Evolutionary conservation across 2,888 invertebrate species (phyloP).

Genomic region (Andrena praecox): DNA sequence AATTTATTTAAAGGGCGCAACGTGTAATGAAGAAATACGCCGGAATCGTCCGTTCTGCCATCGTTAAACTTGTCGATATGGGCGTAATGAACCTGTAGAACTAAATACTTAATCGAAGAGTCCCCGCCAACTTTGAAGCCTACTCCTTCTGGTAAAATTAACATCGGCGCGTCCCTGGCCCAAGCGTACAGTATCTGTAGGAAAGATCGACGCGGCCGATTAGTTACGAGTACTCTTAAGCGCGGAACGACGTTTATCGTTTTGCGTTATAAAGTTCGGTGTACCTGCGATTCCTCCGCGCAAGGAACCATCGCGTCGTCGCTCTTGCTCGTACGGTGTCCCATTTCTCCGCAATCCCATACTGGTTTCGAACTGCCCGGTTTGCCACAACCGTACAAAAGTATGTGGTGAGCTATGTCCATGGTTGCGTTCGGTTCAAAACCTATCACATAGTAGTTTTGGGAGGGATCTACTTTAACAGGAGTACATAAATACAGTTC

Average conservation of each 20-base stretch:
- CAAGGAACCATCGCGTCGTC: conserved; percentile 89
- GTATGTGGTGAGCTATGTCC: conserved; percentile 96
- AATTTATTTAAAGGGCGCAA: conserved; percentile 91
- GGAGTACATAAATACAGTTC: conserved; percentile 97
- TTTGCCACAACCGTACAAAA: conserved; percentile 94
- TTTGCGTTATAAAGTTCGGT: background rate
- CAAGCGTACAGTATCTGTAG: conserved; percentile 95
- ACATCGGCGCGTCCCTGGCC: conserved; percentile 95
- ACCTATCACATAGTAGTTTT: conserved; percentile 94
- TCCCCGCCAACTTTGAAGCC: conserved; percentile 96
- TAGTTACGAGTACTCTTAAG: background rate
- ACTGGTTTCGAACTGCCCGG: conserved; percentile 91
- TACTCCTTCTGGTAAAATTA: conserved; percentile 93
- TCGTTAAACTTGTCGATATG: conserved; percentile 88
- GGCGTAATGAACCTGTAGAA: conserved; percentile 97
- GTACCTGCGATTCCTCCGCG: conserved; percentile 89
- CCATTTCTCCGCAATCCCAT: conserved; percentile 98
- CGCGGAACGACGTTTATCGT: background rate
- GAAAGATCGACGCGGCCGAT: background rate
- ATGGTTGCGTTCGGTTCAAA: conserved; percentile 97
- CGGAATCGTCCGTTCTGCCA: conserved; percentile 93
- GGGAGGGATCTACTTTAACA: conserved; percentile 91
- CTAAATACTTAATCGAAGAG: conserved; percentile 94
- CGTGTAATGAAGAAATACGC: conserved; percentile 93
- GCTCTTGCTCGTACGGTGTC: conserved; percentile 83